A percentile compares a stretch with the other conserved stretches of the same genome.
Conservation (phyloP, 2,888 invertebrate species). For the Mesorhabditis sp. region DNA sequence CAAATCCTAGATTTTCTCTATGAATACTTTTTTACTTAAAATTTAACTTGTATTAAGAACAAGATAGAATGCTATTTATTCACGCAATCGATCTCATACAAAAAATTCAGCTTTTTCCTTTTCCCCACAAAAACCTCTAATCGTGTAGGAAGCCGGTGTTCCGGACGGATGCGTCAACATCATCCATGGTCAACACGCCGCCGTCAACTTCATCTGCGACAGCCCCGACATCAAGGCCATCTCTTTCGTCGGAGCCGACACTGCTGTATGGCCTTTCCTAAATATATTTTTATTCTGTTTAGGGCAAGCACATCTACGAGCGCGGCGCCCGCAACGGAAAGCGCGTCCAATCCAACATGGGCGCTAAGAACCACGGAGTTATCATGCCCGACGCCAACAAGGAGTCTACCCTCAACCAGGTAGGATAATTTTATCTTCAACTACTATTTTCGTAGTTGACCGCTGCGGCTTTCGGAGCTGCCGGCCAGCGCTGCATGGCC, state of each 20-base stretch:
- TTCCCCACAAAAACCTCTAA: no score
- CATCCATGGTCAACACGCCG: conserved; percentile 87
- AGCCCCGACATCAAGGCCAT: conserved; percentile 91
- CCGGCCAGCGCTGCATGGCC: conserved; percentile 99
- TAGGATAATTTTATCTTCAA: conserved; percentile 29
- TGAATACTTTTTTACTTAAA: neutral
- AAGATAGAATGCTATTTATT: no score
- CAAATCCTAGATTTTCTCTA: no score
- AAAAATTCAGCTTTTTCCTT: no score
- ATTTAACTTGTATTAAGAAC: neutral
- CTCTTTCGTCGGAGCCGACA: conserved; percentile 95
- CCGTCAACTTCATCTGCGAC: conserved; percentile 96
- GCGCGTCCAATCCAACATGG: conserved; percentile 95
- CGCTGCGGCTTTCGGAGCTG: conserved; percentile 97
- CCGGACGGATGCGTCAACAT: conserved; percentile 92
- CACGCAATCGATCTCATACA: no score
- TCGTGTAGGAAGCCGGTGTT: conserved; percentile 71
- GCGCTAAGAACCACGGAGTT: conserved; percentile 97
- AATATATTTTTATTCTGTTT: conserved; percentile 24
- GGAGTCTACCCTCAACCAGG: conserved; percentile 86
- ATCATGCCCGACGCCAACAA: conserved; percentile 96
- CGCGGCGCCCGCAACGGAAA: conserved; percentile 86
- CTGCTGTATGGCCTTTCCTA: conserved; percentile 68
- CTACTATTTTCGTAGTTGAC: conserved; percentile 55
- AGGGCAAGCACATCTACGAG: conserved; percentile 89